Evolutionary conservation across 1,140 invertebrate species (phyloP), one percentile per base, ranked within the genome.

Genomic region (Drosophila erecta): DNA sequence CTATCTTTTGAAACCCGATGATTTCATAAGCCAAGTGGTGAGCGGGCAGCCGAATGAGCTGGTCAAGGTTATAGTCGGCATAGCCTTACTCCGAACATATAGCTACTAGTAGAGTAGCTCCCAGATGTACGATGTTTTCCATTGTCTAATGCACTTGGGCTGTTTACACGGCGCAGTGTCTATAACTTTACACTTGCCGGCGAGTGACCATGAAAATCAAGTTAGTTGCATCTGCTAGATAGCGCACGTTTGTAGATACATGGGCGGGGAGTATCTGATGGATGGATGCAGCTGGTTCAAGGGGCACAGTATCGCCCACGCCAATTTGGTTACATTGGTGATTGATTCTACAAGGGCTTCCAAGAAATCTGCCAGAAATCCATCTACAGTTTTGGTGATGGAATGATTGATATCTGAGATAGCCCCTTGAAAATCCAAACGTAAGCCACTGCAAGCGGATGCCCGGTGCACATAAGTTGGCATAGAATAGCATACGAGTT

Each of bases 1-100:
- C 57, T 67, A 79, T 69, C 60, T 87, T 86, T 83, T 87, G 84
- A 87, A 86, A 87, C 66, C 70, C 84, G 64, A 64, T 71, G 65
- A 77, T 75, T 85, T 85, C 76, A 72, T 60, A 65, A 78, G 44
- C 58, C 53, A 44, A 49, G 56, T 50, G 66, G 49, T 46, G 49
- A 56, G 47, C 49, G 59, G 40, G 41, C 57, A 67, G 60, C 69
- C 49, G 50, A 58, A 43, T 85, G 77, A 86, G 81, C 87, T 86
- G 79, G 83, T 86, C 81, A 86, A 86, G 81, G 81, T 83, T 79
- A 30, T 30, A 30, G 30, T 76, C 58, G 44, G 55, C 47, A 67
- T 81, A 70, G 81, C 81, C 57, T 51, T 43, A 66, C 43, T 60
- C 43, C 15, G 20, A 40, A 8, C 33, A 38, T 20, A 10, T 30